phyloP scores from a whole-genome alignment of 2,113 vertebrate genomes.

The Arizona elegans region DNA sequence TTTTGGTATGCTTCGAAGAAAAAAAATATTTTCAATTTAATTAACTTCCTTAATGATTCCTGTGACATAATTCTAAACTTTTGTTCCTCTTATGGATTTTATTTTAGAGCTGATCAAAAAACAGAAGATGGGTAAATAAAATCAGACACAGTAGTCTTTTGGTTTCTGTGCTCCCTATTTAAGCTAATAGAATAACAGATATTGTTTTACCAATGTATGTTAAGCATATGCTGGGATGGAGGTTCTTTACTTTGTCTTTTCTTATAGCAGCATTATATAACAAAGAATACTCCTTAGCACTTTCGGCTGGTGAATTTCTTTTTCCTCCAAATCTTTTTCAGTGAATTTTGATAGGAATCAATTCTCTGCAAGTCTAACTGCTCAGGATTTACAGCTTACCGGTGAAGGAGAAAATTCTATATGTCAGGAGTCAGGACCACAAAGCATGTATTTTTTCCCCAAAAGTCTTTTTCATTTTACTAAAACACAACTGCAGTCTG shows the following conservation, averaged over 20 bases:
- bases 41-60: not conserved
- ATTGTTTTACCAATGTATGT: not conserved
- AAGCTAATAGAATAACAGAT: not conserved
- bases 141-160: not conserved
- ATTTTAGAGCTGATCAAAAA: not conserved
- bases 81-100: not conserved
- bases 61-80: not conserved
- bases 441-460: not conserved
- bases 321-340: not conserved
- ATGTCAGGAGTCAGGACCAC: not conserved
- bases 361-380: not conserved
- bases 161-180: not conserved
- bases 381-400: not conserved
- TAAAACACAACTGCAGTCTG: not conserved
- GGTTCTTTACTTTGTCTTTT: fast-evolving
- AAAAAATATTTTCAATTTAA: not conserved
- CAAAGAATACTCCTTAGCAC: fast-evolving
- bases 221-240: not conserved
- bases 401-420: not conserved
- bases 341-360: not conserved
- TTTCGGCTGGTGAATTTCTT: not conserved
- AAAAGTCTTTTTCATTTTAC: not conserved
- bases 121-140: not conserved
- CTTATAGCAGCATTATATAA: not conserved
- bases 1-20: not conserved